Conservation (phyloP, 30 jellyfish, hydroid and myxozoan genomes). For the Aurelia aurita region DNA sequence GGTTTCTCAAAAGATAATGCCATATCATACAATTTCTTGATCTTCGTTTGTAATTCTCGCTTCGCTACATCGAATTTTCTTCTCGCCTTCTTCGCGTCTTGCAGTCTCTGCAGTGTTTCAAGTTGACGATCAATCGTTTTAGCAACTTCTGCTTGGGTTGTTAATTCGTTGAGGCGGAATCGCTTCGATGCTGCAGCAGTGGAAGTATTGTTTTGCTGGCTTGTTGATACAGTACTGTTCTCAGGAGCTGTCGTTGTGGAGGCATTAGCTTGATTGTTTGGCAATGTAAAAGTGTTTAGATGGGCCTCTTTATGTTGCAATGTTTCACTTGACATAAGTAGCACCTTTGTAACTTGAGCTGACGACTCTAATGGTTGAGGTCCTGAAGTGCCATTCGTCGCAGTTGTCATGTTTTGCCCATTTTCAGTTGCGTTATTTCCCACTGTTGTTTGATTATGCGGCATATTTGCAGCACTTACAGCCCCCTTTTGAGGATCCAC, state of each 20-base stretch:
- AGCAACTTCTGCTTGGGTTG: slow-evolving; percentile 40
- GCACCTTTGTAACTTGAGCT: neutral
- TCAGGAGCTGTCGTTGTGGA: slow-evolving; percentile 2
- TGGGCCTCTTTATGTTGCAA: slow-evolving; percentile 2
- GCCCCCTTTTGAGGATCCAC: neutral
- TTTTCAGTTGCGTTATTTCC: neutral
- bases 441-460: neutral
- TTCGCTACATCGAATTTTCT: slow-evolving; percentile 83
- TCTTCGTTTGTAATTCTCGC: slow-evolving; percentile 80
- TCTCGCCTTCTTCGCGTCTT: slow-evolving; percentile 91
- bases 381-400: neutral
- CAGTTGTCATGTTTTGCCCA: neutral
- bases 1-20: slow-evolving; percentile 83
- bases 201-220: neutral
- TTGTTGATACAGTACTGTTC: neutral
- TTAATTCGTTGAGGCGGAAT: slow-evolving; percentile 27
- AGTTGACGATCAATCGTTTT: slow-evolving; percentile 59
- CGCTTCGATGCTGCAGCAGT: slow-evolving; percentile 15
- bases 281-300: neutral
- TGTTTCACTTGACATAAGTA: slow-evolving; percentile 18
- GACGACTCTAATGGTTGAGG: neutral
- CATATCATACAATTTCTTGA: slow-evolving; percentile 82
- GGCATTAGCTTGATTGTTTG: slow-evolving; percentile 3
- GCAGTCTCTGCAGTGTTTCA: slow-evolving; percentile 75
- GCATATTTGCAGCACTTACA: neutral